phyloP scores from a whole-genome alignment of 2,113 vertebrate species.

The Leuciscus idus region DNA sequence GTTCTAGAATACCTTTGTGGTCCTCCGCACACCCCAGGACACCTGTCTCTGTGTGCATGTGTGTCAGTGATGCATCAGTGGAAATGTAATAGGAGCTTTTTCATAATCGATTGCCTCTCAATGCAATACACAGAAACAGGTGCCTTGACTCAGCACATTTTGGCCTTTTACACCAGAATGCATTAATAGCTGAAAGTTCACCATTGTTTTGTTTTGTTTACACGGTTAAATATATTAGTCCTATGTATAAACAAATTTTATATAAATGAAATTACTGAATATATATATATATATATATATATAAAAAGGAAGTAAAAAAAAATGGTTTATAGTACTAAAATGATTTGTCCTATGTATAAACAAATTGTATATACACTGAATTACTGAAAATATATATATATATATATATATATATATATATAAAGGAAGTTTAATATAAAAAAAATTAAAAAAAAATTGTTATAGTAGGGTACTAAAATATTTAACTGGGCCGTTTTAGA shows the following conservation, averaged over 20 bases:
- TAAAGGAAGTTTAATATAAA: too few species aligned
- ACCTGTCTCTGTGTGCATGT: constrained; percentile 19
- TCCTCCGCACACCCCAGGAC: neutral
- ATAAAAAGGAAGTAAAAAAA: too few species aligned
- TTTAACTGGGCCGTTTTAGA: neutral
- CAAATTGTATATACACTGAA: too few species aligned
- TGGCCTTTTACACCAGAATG: constrained; percentile 21
- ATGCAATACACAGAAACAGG: constrained; percentile 39
- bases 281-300: too few species aligned
- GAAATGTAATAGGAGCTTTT: constrained; percentile 47
- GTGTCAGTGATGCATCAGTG: constrained; percentile 14
- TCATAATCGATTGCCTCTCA: constrained; percentile 42
- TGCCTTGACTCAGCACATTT: constrained; percentile 43
- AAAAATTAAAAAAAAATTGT: too few species aligned
- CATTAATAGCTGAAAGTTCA: neutral
- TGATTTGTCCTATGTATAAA: too few species aligned
- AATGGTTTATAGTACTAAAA: too few species aligned
- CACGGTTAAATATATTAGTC: neutral
- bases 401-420: too few species aligned
- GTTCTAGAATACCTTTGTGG: constrained; percentile 32
- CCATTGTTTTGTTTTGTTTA: too few species aligned
- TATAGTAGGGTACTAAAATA: neutral
- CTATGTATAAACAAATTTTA: too few species aligned
- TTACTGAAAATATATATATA: too few species aligned
- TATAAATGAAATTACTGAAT: too few species aligned